Evolutionary conservation across 2,113 vertebrate genomes (phyloP), one percentile per base, ranked within the genome.

Genomic region (Pterophyllum scalare): DNA sequence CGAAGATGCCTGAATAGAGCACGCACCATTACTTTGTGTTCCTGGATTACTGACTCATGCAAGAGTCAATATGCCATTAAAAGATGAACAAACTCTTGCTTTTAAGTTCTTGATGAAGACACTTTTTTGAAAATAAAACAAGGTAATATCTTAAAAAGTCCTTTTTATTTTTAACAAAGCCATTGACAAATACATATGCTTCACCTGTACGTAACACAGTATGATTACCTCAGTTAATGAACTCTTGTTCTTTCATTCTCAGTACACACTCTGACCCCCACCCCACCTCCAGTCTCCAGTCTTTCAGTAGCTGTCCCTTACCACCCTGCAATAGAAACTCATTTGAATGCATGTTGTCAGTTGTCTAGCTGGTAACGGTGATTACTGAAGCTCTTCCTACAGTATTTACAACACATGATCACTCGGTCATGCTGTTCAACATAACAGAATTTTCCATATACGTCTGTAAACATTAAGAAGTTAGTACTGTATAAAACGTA

Each of bases 81-180:
- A 46, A 38, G 28, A 59, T 35, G 40, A 33, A 31, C 56, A 46
- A 46, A 12, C 12, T 1, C 10, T 0, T 14, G 13, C 20, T 52
- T 52, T 24, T 40, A 20, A 12, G 12, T 15, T 52, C 59, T 59
- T 54, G 15, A 67, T 58, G 67, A n/a, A 52, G 20, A 9, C 1
- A 13, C 0, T 13, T 10, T 2, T 6, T 5, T 7, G 0, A 74
- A 58, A 80, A 59, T 19, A 61, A 79, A 17, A 74, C 5, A 26
- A 52, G 14, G 57, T 14, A 61, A 14, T 2, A 22, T 38, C 13
- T 80, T 76, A 89, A 87, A 93, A 88, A 70, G 15, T 19, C 5
- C 61, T 46, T n/a, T 94, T 94, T 93, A 93, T 93, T 70, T 93
- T 22, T 77, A 88, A 82, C 35, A 58, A 75, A 54, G 77, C 70